A percentile compares a stretch with the other conserved stretches of the same genome.
These are phyloP conservation scores for Leguminivora glycinivorella DNA, from an alignment of 1,140 invertebrate genomes.

Conservation along the genomic window DNA sequence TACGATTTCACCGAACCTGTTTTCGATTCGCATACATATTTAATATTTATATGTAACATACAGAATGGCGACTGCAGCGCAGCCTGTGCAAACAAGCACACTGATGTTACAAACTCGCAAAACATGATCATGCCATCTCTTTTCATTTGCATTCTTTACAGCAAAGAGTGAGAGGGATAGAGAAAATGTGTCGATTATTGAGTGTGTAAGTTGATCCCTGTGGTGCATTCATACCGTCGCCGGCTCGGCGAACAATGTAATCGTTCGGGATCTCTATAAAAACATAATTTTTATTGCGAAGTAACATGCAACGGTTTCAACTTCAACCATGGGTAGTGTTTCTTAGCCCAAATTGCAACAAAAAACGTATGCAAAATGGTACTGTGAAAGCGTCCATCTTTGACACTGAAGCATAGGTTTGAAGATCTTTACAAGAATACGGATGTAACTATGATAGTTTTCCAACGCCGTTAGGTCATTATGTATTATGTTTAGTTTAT, in stretches of 20 bases:
- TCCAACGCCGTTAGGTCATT: too few species aligned
- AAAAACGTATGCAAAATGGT: not conserved
- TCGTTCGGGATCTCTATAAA: not conserved
- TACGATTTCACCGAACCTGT: slow-evolving; percentile 7
- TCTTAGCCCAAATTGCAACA: not conserved
- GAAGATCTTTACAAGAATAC: too few species aligned
- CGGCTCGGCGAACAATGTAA: not conserved
- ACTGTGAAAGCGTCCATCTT: not conserved
- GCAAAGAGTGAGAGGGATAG: not conserved
- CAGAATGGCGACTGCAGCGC: slow-evolving; percentile 14
- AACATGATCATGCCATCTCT: not conserved
- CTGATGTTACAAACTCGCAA: not conserved
- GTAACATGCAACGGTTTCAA: not conserved
- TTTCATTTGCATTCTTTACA: not conserved
- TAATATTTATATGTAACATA: slow-evolving; percentile 3
- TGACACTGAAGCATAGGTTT: too few species aligned
- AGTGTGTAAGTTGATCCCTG: not conserved
- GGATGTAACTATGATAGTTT: too few species aligned
- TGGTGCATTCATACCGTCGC: not conserved
- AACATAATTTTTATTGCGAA: not conserved
- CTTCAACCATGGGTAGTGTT: not conserved
- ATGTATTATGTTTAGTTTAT: too few species aligned
- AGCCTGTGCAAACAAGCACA: slow-evolving; percentile 8
- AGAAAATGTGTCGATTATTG: not conserved
- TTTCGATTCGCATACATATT: not conserved